phyloP scores from a whole-genome alignment of 1,140 invertebrate species.

The Drosophila littoralis region DNA sequence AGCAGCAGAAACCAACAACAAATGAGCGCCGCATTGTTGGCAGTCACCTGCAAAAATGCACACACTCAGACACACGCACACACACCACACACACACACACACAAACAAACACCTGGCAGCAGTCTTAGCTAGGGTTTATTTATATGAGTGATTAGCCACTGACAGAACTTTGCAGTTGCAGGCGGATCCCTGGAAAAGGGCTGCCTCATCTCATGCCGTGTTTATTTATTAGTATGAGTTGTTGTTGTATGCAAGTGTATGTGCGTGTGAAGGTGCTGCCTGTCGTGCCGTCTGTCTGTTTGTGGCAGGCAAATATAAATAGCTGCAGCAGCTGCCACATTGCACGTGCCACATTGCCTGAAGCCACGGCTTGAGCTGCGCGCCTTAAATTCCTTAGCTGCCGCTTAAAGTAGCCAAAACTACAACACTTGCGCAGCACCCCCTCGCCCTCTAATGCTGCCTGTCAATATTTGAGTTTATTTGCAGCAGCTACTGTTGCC shows the following conservation, averaged over 20 bases:
- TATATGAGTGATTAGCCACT: constrained; percentile 80
- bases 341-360: constrained; percentile 42
- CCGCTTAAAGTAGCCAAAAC: constrained; percentile 20
- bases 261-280: constrained; percentile 16
- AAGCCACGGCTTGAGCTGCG: background rate
- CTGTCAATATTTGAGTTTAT: constrained; percentile 65
- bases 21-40: constrained; percentile 50
- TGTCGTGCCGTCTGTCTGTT: constrained; percentile 52
- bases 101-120: constrained; percentile 15
- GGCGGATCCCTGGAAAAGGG: background rate
- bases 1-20: constrained; percentile 21
- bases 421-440: background rate
- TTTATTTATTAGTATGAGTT: constrained; percentile 77
- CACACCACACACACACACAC: background rate
- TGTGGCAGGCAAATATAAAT: constrained; percentile 72
- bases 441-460: constrained; percentile 20
- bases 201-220: constrained; percentile 33
- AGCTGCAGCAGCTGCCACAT: constrained; percentile 27
- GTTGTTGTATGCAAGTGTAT: constrained; percentile 44
- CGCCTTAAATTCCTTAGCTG: constrained; percentile 16
- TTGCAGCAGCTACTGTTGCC: constrained; percentile 33
- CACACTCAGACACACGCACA: constrained; percentile 1
- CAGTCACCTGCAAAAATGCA: constrained; percentile 36
- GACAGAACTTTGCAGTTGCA: constrained; percentile 31
- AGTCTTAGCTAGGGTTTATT: constrained; percentile 61